A percentile compares a stretch with the other conserved stretches of the same genome.
phyloP scores from a whole-genome alignment of 2,888 invertebrate species.

The Mythimna impura region DNA sequence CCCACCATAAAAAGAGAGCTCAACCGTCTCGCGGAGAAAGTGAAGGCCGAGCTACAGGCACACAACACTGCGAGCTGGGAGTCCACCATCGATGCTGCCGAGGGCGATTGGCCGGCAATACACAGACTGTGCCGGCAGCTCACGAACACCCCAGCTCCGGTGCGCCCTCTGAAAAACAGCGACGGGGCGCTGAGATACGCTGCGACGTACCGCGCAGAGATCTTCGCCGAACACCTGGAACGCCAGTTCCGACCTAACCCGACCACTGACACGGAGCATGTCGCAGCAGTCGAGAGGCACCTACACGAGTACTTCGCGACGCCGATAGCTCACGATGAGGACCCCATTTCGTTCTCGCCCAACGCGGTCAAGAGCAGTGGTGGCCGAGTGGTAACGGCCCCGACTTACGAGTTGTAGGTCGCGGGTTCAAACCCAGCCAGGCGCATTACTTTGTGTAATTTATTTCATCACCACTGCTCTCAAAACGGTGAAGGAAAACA shows the following conservation, averaged over 20 bases:
- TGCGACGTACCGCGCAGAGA: neutral
- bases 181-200: neutral
- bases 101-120: too few relatives aligned
- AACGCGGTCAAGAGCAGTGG: too few relatives aligned
- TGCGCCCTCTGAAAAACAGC: neutral
- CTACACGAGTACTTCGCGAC: neutral
- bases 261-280: neutral
- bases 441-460: too few relatives aligned
- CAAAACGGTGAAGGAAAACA: too few relatives aligned
- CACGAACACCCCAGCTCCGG: neutral
- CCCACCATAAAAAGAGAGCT: neutral
- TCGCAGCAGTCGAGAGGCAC: conserved; percentile 8
- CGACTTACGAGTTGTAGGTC: too few relatives aligned
- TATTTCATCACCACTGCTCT: too few relatives aligned
- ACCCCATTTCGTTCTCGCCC: neutral
- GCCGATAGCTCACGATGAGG: neutral
- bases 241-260: neutral
- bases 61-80: neutral
- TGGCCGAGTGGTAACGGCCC: too few relatives aligned
- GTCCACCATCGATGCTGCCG: neutral
- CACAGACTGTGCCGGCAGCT: neutral
- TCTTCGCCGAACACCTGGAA: neutral
- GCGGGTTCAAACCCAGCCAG: too few relatives aligned
- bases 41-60: neutral
- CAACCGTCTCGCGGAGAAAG: neutral